A percentile compares a stretch with the other conserved stretches of the same genome.
Evolutionary conservation across 2,113 vertebrate species (phyloP).

Genomic region (Anser cygnoides): DNA sequence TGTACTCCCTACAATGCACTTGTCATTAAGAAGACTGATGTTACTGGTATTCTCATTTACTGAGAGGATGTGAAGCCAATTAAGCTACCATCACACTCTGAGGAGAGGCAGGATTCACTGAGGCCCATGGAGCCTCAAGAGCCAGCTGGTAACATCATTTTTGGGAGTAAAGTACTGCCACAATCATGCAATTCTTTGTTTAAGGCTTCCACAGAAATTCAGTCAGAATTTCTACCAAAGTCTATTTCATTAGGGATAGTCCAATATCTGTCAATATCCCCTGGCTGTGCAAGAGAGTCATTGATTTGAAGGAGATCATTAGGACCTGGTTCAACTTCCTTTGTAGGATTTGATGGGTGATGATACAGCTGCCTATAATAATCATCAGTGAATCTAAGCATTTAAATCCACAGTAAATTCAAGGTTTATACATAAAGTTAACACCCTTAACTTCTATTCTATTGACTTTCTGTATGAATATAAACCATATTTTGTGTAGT

Average conservation of each 20-base stretch:
- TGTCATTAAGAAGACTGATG: not conserved
- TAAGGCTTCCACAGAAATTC: not conserved
- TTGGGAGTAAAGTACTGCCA: not conserved
- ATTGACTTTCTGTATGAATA: not conserved
- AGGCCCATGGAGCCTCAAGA: not conserved
- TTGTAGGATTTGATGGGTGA: not conserved
- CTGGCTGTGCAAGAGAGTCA: not conserved
- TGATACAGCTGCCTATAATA: not conserved
- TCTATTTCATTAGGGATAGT: not conserved
- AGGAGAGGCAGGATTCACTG: not conserved
- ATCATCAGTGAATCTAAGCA: not conserved
- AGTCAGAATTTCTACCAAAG: not conserved
- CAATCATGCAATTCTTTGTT: not conserved
- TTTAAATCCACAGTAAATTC: not conserved
- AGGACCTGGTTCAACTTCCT: not conserved
- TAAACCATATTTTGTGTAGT: not conserved
- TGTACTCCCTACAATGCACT: not conserved
- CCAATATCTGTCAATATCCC: not conserved
- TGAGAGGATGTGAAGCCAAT: not conserved
- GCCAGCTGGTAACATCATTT: not conserved
- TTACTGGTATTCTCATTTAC: not conserved
- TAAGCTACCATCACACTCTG: not conserved
- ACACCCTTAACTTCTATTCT: not conserved
- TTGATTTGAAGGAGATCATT: not conserved
- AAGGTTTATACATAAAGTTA: not conserved